phyloP scores from a whole-genome alignment of 2,888 invertebrate species.

The Flexamia atlantica region DNA sequence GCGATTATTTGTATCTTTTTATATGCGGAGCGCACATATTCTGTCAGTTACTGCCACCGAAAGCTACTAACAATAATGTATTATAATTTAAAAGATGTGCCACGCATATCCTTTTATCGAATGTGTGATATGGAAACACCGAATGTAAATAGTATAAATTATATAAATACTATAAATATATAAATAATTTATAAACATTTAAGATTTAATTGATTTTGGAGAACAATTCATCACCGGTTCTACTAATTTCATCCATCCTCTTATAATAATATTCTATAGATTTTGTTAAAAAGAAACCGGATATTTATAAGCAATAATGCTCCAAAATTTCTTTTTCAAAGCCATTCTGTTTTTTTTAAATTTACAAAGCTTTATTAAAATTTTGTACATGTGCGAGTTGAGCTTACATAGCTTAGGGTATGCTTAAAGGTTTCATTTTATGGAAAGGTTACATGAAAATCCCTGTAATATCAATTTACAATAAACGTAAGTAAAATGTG shows the following conservation, averaged over 20 bases:
- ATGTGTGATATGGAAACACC: constrained; percentile 12
- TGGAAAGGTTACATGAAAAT: neutral
- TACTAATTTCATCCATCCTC: constrained; percentile 23
- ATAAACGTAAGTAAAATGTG: constrained; percentile 26
- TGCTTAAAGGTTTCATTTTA: neutral
- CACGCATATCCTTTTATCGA: constrained; percentile 9
- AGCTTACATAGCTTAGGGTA: neutral
- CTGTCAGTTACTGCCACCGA: neutral
- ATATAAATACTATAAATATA: constrained; percentile 55
- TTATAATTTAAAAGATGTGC: neutral
- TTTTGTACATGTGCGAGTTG: neutral
- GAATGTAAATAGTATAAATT: constrained; percentile 46
- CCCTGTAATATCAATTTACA: neutral
- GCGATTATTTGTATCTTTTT: constrained; percentile 27
- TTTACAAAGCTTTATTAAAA: neutral
- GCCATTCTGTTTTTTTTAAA: neutral
- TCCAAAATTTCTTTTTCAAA: neutral
- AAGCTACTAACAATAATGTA: constrained; percentile 11
- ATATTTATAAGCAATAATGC: neutral
- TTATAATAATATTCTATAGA: neutral
- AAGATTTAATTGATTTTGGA: constrained; percentile 22
- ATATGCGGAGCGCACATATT: constrained; percentile 11
- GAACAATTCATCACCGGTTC: neutral
- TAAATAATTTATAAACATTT: constrained; percentile 26
- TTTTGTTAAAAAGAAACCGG: neutral